Base-by-base conservation (phyloP, 2,113 vertebrate species). In the Pogonocichla stellata region DNA sequence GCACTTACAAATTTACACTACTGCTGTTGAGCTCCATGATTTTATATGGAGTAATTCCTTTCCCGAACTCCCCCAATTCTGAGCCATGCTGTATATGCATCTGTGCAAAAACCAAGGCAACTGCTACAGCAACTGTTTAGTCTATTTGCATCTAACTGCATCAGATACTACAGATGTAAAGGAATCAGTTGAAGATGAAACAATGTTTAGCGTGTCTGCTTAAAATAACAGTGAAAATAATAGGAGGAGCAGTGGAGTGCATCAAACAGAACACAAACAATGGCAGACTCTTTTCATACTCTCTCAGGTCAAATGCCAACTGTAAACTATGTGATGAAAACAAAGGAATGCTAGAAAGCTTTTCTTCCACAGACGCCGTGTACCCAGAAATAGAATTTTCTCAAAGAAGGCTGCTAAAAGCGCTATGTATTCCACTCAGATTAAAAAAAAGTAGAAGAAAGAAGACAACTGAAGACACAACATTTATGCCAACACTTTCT, bases 1-100 rank as follows among this genome's bases (percentile, higher is more conserved):
- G 94, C 92, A 90, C 88, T 98, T 95, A 95, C 71, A 96, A 91
- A 97, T 98, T 96, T 97, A 96, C 92, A 95, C 96, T 96, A 95
- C 78, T 96, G 93, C 92, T 92, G 94, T 91, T 87, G 94, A 96
- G 92, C 82, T 91, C 96, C 96, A 62, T 96, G 95, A 97, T 98
- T 98, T 97, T 95, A 96, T 93, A 96, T 50, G 80, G 89, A 86
- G 84, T 92, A 88, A 95, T 96, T 91, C 93, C 74, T 96, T 96
- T 91, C 34, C 87, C 74, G 90, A 92, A 85, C 51, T 85, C 79
- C 61, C 82, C 69, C 42, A 47, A 42, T 97, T 96, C 64, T 56
- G 84, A 94, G 66, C 90, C 42, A 45, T 18, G 47, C 51, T 36
- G 22, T 65, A 45, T 33, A 28, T 60, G 45, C 42, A 47, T 19